Evolutionary conservation across 2,888 invertebrate genomes (phyloP), one percentile per base, ranked within the genome.

Genomic region (Cerceris ruficornis): DNA sequence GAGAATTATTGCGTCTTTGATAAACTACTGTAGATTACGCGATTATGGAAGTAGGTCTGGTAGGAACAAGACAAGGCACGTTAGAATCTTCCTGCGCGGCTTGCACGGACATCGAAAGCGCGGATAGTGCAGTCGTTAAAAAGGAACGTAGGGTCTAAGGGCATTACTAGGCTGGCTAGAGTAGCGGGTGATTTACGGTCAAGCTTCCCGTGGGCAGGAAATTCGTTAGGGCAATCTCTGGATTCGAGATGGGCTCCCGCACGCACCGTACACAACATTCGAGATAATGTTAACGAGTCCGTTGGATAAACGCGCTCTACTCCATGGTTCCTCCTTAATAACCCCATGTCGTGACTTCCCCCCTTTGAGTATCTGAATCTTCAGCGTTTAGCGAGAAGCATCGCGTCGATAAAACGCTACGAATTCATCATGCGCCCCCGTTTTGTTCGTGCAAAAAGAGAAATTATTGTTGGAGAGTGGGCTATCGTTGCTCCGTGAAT

Each of bases 151-250:
- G 69, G 81, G 75, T 77, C 72, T 75, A 74, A 74, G 74, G 68
- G 78, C 83, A 84, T 86, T 86, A 75, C 78, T 55, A 73, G 72
- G 75, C 74, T 79, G 78, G 73, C 82, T 78, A 75, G 77, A 77
- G 84, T 85, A 85, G 80, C 85, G 81, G 81, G 90, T 89, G 89
- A 90, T 90, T 90, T 90, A 90, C 90, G 89, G 86, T 83, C 84
- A 82, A 83, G 87, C 87, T 88, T 87, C 86, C 87, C 86, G 84
- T 80, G 86, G 87, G 83, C 89, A 90, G 90, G 89, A 90, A 90
- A 90, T 90, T 90, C 90, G 90, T 90, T 90, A 89, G 90, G 88
- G 89, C 88, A 89, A 89, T 88, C 89, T 87, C 83, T 77, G 77
- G 87, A 87, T 89, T 87, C 87, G 86, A 89, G 90, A 90, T 90